Evolutionary conservation across 2,888 invertebrate genomes (phyloP), one percentile per base, ranked within the genome.

Genomic region (Himalopsyche tibetana): DNA sequence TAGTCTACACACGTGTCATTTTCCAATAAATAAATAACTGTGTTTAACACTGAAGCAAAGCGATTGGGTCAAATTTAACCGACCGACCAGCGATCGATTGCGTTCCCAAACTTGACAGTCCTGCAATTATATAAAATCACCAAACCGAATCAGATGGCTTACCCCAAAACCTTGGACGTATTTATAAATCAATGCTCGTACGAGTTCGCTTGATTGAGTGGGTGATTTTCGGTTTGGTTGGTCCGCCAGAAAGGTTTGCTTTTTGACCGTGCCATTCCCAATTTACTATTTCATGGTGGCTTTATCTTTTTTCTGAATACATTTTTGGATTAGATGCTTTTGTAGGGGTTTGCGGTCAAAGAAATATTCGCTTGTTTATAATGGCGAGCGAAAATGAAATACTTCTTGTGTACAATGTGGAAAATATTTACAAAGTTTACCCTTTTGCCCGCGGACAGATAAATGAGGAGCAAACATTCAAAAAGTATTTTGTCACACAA

Each of bases 121-220:
- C 63, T 63, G 63, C 63, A 51, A 51, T 51, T 63, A 63, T 28
- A 63, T 19, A 63, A 63, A 63, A 2, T 63, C 63, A 28, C 28
- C 63, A 63, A 63, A 63, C 63, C 63, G 63, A 63, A 63, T 63
- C n/a, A n/a, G 63, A 63, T 63, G 63, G 63, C 28, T 63, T 63
- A 63, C 28, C 63, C 63, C 28, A 19, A 63, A 63, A 19, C 63
- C 63, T 28, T 63, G 63, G 19, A 63, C 28, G 63, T 63, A 63
- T 63, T 63, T 63, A 63, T 63, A 63, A 63, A 63, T 63, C 63
- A 63, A 63, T 63, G 63, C 63, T 63, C 63, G 28, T n/a, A 63
- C 63, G 19, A n/a, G 63, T 63, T 63, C 63, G 28, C 63, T 63
- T 63, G 63, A 63, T 63, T 63, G 63, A 63, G 63, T 63, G 28